A percentile compares a stretch with the other conserved stretches of the same genome.
These are phyloP conservation scores for Podarcis siculus DNA, from an alignment of 2,797 vertebrate species.

Conservation along the genomic window DNA sequence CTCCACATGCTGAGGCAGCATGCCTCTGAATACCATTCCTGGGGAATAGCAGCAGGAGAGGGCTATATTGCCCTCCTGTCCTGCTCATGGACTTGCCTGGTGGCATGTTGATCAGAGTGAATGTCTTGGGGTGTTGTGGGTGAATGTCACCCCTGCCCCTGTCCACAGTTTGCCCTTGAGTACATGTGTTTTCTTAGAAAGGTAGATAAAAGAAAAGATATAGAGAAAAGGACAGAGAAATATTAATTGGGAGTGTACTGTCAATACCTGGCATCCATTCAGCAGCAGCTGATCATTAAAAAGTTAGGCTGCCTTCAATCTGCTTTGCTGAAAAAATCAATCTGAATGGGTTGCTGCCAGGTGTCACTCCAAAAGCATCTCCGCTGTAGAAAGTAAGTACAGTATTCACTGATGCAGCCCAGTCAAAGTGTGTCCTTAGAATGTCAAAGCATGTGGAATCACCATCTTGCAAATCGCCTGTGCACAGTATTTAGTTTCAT, in stretches of 20 bases:
- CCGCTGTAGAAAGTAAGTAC: not conserved
- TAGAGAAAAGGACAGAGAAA: not conserved
- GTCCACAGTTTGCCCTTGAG: not conserved
- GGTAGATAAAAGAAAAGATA: no score
- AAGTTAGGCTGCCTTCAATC: conserved; percentile 49
- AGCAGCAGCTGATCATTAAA: conserved; percentile 50
- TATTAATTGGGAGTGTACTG: not conserved
- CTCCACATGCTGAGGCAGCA: no score
- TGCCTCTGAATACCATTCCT: no score
- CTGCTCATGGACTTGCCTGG: no score
- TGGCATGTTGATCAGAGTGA: not conserved
- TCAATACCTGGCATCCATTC: conserved; percentile 53
- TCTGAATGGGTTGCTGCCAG: conserved; percentile 47
- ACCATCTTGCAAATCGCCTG: not conserved
- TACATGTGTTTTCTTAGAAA: not conserved
- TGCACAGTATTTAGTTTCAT: conserved; percentile 2
- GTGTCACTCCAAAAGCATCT: conserved; percentile 35
- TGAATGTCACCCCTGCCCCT: not conserved
- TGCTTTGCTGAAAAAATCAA: conserved; percentile 43
- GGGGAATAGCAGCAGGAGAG: no score
- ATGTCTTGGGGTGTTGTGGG: not conserved
- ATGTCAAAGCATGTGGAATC: not conserved
- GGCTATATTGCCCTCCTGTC: no score
- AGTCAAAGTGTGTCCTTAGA: conserved; percentile 19
- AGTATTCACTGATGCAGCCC: not conserved